Percentiles rank a stretch among this genome's conserved stretches.
Conservation (phyloP, 2,888 invertebrate species). For the Pimpla rufipes region DNA sequence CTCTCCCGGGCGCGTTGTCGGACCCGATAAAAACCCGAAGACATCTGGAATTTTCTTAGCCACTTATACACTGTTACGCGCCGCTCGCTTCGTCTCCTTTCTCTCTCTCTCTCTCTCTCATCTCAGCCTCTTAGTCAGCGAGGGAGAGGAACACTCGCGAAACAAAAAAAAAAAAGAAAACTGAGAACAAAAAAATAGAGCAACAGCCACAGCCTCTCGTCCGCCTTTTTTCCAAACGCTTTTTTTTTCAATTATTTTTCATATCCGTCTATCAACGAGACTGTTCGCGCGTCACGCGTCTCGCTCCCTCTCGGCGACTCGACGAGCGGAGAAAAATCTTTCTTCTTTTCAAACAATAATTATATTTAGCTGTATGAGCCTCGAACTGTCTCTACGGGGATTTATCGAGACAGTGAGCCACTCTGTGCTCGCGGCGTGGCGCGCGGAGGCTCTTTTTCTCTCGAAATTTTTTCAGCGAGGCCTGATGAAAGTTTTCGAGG, state of each 20-base stretch:
- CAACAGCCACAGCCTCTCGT: slow-evolving; percentile 20
- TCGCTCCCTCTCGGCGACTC: slow-evolving; percentile 10
- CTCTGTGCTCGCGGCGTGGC: slow-evolving; percentile 15
- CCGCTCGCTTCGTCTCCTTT: slow-evolving; percentile 31
- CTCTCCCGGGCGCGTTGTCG: slow-evolving; percentile 58
- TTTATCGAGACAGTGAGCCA: slow-evolving; percentile 41
- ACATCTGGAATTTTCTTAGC: slow-evolving; percentile 73
- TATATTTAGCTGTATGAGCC: slow-evolving; percentile 55
- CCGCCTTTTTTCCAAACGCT: slow-evolving; percentile 11
- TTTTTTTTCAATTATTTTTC: slow-evolving; percentile 55
- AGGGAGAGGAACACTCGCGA: slow-evolving; percentile 32
- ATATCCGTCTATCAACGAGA: slow-evolving; percentile 64
- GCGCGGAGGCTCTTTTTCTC: slow-evolving; percentile 14
- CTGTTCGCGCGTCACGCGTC: slow-evolving; percentile 61
- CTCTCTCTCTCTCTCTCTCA: slow-evolving; percentile 30
- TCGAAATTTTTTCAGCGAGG: slow-evolving; percentile 1
- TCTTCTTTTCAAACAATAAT: slow-evolving; percentile 41
- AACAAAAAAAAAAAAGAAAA: slow-evolving; percentile 32
- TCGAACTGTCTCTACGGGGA: slow-evolving; percentile 36
- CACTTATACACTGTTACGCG: slow-evolving; percentile 63
- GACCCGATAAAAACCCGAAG: slow-evolving; percentile 59
- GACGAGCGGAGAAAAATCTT: slow-evolving; percentile 17
- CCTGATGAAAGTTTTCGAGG: slow-evolving; percentile 20
- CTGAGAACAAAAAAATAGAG: slow-evolving; percentile 10
- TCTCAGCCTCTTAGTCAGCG: slow-evolving; percentile 37